Base-by-base conservation (phyloP, 2,797 vertebrate species). In the Sebastes miniatus region DNA sequence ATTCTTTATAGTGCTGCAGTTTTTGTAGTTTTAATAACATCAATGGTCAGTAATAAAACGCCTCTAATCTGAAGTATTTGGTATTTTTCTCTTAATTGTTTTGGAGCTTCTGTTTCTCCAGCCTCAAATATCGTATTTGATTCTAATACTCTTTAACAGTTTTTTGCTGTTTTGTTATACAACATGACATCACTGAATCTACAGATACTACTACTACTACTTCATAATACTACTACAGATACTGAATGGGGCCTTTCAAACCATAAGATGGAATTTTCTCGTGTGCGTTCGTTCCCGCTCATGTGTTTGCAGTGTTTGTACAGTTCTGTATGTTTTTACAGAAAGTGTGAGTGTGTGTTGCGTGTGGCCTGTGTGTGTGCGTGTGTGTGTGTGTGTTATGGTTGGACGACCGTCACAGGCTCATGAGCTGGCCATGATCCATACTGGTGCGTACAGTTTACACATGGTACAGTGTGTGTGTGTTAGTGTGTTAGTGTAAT, bases 371-470 rank as follows among this genome's bases (percentile, higher is more conserved):
- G 36, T 77, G 69, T 25, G 68, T 77, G 36, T 86, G 84, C 84
- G 75, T 83, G 84, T 78, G 69, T 25, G 68, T 77, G 76, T 86
- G 84, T 88, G 86, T 80, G 86, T 91, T 90, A 80, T 68, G 88
- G 87, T 81, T 85, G 87, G 84, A 65, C 36, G 58, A 57, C 56
- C 27, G 90, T 93, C 91, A 90, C 91, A 83, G 91, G 76, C 84
- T 88, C 90, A 80, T 83, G 87, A 87, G 72, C 88, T 88, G 80
- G 84, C 82, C 6, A 71, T 91, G 91, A 93, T 90, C 91, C 93
- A 80, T 90, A 87, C 83, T 81, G 89, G 85, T 93, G 90, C 43
- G 43, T 92, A 87, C 83, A 79, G 83, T 93, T 92, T 91, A 89
- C 89, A 91, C 81, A 88, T 3, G 70, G 54, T 79, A 70, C 79